Evolutionary conservation across 2,888 invertebrate genomes (phyloP), one percentile per base, ranked within the genome.

Genomic region (Trachelus troglodyta): DNA sequence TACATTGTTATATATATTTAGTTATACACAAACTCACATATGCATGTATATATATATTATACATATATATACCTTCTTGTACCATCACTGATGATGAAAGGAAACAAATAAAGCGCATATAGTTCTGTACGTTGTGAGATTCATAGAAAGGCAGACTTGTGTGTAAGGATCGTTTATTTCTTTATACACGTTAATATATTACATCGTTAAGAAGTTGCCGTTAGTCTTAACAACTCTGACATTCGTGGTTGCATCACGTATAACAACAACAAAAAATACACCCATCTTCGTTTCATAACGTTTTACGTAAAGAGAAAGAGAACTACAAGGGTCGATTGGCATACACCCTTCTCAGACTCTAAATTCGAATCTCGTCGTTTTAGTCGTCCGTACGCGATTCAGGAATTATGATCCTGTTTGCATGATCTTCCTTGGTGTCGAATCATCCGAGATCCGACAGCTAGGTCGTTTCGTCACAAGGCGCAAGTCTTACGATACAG

Each of bases 201-300:
- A 89, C 86, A 87, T 86, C 84, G 85, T 84, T 86, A 85, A 85
- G 86, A 87, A 88, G 75, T 81, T 83, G 80, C 85, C 81, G 82
- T 88, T 84, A 81, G 82, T 88, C 56, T 76, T 79, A 82, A 83
- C 81, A 81, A 85, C 79, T 56, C 56, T 74, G 82, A 81, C 82
- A 83, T 79, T 78, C 78, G 77, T 82, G 77, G 79, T 80, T 80
- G 76, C 83, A 79, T 82, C 79, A 78, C 80, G 80, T 85, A 33
- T 1, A 69, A 69, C 4, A 40, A 40, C 4, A 34, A 76, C 69
- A 75, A 69, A 75, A 76, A 79, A 79, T 71, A 76, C 31, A 30
- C 11, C 69, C 69, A 69, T 69, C 69, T 69, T 69, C 69, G 71
- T 71, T 33, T 15, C 31, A 71, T 34, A 34, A 34, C 0, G 31